phyloP scores from a whole-genome alignment of 2,797 vertebrate species.

The Sarcoramphus papa region DNA sequence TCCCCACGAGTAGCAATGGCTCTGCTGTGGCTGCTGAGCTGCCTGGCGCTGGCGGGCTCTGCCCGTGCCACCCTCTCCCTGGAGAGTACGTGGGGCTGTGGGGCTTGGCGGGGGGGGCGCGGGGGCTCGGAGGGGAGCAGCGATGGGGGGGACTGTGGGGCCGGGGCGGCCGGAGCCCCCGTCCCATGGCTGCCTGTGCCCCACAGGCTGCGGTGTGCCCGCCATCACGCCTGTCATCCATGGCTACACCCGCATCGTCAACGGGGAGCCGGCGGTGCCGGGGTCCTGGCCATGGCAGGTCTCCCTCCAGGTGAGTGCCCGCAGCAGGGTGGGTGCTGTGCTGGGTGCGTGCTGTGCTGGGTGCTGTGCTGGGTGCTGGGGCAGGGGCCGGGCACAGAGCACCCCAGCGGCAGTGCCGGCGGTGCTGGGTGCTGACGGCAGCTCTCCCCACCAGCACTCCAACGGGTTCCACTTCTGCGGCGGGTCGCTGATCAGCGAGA shows the following conservation, averaged over 20 bases:
- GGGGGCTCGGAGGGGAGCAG: background rate
- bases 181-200: background rate
- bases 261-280: slow-evolving; percentile 82
- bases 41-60: background rate
- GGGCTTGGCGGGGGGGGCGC: background rate
- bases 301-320: slow-evolving; percentile 77
- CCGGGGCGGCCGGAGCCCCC: rapidly evolving
- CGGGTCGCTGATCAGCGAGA: slow-evolving; percentile 62
- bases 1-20: background rate
- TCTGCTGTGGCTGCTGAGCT: slow-evolving; percentile 12
- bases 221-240: slow-evolving; percentile 77
- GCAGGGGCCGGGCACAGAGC: background rate
- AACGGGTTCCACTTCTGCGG: slow-evolving; percentile 63
- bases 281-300: slow-evolving; percentile 94
- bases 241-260: slow-evolving; percentile 82
- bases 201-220: slow-evolving; percentile 82
- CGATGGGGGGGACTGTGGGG: rapidly evolving
- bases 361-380: background rate
- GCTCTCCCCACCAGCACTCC: slow-evolving; percentile 7
- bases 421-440: background rate
- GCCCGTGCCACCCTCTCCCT: background rate
- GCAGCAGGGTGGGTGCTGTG: background rate
- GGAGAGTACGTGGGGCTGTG: background rate
- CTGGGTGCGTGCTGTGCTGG: no score
- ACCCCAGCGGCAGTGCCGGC: rapidly evolving